Percentiles rank a stretch among this genome's conserved stretches.
phyloP scores from a whole-genome alignment of 2,113 vertebrate genomes.

The Montifringilla adamsi region DNA sequence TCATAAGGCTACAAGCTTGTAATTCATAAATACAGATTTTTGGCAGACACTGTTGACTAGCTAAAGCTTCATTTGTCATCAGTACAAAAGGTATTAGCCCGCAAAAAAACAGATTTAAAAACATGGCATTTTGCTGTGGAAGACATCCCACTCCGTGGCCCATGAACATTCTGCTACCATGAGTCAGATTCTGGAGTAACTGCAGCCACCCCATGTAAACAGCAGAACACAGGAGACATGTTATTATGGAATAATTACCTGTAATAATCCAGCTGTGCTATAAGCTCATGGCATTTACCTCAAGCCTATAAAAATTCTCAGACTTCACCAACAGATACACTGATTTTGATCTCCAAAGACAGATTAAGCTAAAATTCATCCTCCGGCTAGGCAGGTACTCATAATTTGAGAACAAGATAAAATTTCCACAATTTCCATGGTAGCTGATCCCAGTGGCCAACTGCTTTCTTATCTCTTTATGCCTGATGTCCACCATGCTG shows the following conservation, averaged over 20 bases:
- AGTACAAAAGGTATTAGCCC: background rate
- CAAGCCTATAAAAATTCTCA: background rate
- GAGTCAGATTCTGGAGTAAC: background rate
- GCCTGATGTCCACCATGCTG: background rate
- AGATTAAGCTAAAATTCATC: background rate
- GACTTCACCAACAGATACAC: accelerated
- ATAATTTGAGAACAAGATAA: background rate
- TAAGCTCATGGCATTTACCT: background rate
- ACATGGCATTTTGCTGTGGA: background rate
- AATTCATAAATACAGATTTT: background rate
- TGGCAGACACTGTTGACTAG: background rate
- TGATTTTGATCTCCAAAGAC: background rate
- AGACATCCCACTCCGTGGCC: accelerated
- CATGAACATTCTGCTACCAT: background rate
- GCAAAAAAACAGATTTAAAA: background rate
- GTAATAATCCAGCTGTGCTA: background rate
- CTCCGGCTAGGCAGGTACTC: background rate
- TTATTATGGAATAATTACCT: background rate
- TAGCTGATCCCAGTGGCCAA: background rate
- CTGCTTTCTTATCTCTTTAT: background rate
- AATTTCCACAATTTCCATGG: background rate
- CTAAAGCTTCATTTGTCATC: background rate
- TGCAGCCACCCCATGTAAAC: background rate
- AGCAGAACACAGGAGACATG: accelerated
- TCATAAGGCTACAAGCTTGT: background rate